Evolutionary conservation across 2,888 invertebrate species (phyloP).

Genomic region (Rhaphigaster nebulosa): DNA sequence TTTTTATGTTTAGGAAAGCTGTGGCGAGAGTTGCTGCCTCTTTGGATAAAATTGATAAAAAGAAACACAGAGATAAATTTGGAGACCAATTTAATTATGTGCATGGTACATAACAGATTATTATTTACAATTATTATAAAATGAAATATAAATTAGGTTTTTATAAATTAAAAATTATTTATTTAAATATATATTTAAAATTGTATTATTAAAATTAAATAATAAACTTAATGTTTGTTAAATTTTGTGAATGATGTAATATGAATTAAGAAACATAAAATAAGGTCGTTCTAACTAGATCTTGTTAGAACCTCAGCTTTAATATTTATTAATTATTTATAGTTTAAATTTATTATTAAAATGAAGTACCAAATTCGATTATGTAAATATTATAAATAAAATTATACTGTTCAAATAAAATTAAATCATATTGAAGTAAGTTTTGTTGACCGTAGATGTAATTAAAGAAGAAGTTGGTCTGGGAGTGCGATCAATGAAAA

Average conservation of each 20-base stretch:
- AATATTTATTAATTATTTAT: not conserved
- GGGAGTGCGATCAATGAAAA: no score
- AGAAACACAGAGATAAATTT: slow-evolving; percentile 70
- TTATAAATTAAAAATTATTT: not conserved
- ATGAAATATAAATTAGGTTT: not conserved
- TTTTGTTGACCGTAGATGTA: no score
- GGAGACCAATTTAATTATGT: slow-evolving; percentile 72
- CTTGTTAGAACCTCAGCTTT: not conserved
- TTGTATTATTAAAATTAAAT: not conserved
- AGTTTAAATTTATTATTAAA: not conserved
- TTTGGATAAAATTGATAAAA: slow-evolving; percentile 69
- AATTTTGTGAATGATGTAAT: not conserved
- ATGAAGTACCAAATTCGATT: not conserved
- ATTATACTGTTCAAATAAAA: not conserved
- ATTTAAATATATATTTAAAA: not conserved
- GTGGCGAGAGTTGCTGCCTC: slow-evolving; percentile 70
- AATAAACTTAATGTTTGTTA: no score
- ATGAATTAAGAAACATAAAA: not conserved
- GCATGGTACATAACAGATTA: slow-evolving; percentile 55
- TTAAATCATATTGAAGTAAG: not conserved
- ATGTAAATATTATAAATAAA: not conserved
- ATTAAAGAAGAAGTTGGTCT: no score
- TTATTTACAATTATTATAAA: not conserved
- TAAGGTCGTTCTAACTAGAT: not conserved
- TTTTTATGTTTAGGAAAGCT: slow-evolving; percentile 68